A percentile compares a stretch with the other conserved stretches of the same genome.
These are phyloP conservation scores for Selenia dentaria DNA, from an alignment of 2,888 invertebrate species.

Conservation along the genomic window DNA sequence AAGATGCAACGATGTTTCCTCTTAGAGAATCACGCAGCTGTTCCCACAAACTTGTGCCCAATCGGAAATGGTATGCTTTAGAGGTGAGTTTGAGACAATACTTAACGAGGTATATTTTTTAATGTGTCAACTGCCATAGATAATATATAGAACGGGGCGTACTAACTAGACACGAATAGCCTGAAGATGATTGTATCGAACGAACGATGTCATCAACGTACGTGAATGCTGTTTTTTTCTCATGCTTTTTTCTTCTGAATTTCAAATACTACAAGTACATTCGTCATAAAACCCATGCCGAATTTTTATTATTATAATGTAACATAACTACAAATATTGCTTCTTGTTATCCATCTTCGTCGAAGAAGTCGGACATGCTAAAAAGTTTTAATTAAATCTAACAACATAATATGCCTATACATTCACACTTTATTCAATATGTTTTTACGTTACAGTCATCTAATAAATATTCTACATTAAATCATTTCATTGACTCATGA, in stretches of 20 bases:
- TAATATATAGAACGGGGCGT: no score
- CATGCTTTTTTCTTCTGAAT: no score
- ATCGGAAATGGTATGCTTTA: neutral
- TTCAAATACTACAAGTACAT: neutral
- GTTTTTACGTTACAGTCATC: constrained; percentile 34
- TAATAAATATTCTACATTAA: constrained; percentile 44
- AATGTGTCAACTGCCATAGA: no score
- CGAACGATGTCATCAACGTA: no score
- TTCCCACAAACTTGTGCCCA: constrained; percentile 1
- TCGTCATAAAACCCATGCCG: neutral
- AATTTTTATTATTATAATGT: neutral
- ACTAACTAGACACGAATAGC: no score
- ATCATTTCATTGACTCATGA: constrained; percentile 35
- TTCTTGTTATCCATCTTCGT: constrained; percentile 7
- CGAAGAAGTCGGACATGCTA: constrained; percentile 1
- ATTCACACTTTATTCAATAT: constrained; percentile 30
- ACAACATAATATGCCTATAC: constrained; percentile 44
- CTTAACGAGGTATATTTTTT: neutral
- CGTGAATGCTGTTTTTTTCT: no score
- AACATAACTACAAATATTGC: constrained; percentile 6
- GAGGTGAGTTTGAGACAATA: neutral
- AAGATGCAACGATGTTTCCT: no score
- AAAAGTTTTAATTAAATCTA: constrained; percentile 15
- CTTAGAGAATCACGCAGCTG: no score
- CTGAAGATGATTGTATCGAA: no score